Evolutionary conservation across 2,888 invertebrate species (phyloP).

Genomic region (Eupithecia dodoneata): DNA sequence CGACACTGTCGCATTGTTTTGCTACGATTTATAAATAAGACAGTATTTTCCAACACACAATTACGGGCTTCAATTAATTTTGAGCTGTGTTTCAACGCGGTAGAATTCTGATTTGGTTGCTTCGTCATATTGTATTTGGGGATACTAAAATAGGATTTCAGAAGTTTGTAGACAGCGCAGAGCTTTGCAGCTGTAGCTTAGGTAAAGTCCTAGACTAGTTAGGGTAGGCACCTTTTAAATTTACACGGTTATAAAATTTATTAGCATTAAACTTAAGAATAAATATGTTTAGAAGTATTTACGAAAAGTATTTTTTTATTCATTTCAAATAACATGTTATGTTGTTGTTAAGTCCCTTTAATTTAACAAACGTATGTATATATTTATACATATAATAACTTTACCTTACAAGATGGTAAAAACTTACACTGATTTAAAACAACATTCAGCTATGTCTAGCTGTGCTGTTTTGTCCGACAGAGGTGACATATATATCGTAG

Average conservation of each 20-base stretch:
- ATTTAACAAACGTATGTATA: no score
- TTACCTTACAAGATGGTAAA: no score
- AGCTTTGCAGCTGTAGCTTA: neutral
- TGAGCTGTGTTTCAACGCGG: conserved; percentile 21
- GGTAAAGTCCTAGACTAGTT: neutral
- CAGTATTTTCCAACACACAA: conserved; percentile 25
- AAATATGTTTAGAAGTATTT: neutral
- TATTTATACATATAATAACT: no score
- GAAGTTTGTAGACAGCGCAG: conserved; percentile 20
- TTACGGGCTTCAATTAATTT: conserved; percentile 35
- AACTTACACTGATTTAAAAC: no score
- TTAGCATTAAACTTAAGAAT: neutral
- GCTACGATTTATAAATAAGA: conserved; percentile 50
- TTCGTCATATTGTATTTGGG: neutral
- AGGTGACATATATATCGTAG: no score
- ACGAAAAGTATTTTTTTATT: no score
- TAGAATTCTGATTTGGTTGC: conserved; percentile 10
- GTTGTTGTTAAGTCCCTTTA: no score
- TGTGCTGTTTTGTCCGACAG: no score
- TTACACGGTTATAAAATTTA: neutral
- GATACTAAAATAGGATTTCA: neutral
- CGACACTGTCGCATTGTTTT: conserved; percentile 57
- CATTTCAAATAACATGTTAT: no score
- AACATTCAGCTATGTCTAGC: no score
- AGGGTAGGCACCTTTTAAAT: neutral